A percentile compares a stretch with the other conserved stretches of the same genome.
Conservation (phyloP, 2,888 invertebrate species). For the Megaustenia siamemsis region DNA sequence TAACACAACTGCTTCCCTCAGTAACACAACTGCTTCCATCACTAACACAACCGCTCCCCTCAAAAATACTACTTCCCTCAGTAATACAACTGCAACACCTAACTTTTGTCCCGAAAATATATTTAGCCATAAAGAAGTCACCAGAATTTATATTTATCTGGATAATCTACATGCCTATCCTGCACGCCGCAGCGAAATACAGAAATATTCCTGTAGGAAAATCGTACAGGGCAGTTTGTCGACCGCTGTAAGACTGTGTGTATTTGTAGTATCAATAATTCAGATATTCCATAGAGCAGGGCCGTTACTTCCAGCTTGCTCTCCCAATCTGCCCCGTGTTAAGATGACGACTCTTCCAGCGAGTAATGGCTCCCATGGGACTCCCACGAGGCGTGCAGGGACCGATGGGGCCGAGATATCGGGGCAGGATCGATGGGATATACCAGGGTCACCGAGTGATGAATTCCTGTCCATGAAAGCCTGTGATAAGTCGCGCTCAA, state of each 20-base stretch:
- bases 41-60: neutral
- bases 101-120: too few species aligned
- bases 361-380: constrained; percentile 47
- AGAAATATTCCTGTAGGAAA: neutral
- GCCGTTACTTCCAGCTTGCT: constrained; percentile 34
- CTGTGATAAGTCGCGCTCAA: neutral
- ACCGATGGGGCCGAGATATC: constrained; percentile 33
- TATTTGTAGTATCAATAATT: constrained; percentile 49
- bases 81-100: too few species aligned
- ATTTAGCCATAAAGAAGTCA: too few species aligned
- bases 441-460: constrained; percentile 29
- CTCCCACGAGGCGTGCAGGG: constrained; percentile 18
- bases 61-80: too few species aligned
- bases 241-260: neutral
- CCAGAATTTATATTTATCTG: too few species aligned
- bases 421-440: constrained; percentile 34
- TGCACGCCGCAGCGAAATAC: too few species aligned
- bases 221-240: neutral
- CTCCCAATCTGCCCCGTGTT: constrained; percentile 46
- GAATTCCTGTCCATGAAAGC: constrained; percentile 14
- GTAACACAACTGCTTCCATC: neutral
- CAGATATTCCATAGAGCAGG: constrained; percentile 33
- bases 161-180: too few species aligned
- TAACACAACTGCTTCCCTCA: neutral
- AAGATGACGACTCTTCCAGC: constrained; percentile 36